A percentile compares a stretch with the other conserved stretches of the same genome.
These are phyloP conservation scores for Lutjanus argentimaculatus DNA, from an alignment of 2,797 vertebrate species.

Conservation along the genomic window DNA sequence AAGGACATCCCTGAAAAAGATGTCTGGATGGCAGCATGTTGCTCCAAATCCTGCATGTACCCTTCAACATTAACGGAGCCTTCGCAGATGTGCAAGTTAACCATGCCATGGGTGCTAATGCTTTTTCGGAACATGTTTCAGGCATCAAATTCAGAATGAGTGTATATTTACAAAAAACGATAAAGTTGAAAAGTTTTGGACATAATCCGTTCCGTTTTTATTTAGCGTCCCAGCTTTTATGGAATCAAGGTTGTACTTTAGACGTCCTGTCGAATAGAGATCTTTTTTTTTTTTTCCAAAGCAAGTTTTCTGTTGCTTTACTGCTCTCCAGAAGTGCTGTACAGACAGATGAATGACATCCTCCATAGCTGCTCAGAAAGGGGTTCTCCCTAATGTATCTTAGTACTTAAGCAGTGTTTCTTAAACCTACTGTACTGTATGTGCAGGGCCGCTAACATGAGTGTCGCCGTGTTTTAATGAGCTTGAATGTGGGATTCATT, in stretches of 20 bases:
- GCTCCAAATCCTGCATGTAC: too few species aligned
- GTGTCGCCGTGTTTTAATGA: slow-evolving; percentile 37
- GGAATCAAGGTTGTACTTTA: slow-evolving; percentile 14
- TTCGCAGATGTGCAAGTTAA: too few species aligned
- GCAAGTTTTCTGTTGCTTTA: slow-evolving; percentile 53
- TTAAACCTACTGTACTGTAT: slow-evolving; percentile 57
- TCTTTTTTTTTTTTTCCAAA: slow-evolving; percentile 21
- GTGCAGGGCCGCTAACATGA: slow-evolving; percentile 56
- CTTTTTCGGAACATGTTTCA: too few species aligned
- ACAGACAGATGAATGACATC: slow-evolving; percentile 80
- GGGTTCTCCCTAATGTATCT: slow-evolving; percentile 69
- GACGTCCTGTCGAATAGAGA: slow-evolving; percentile 34
- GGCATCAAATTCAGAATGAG: too few species aligned
- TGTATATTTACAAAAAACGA: not conserved
- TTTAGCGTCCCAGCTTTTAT: too few species aligned
- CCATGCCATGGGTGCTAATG: too few species aligned
- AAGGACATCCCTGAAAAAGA: too few species aligned
- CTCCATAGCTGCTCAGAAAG: slow-evolving; percentile 75
- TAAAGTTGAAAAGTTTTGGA: too few species aligned
- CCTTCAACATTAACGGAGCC: too few species aligned
- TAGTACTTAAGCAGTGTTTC: slow-evolving; percentile 72
- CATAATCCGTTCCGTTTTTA: slow-evolving; percentile 15
- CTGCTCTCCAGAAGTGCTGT: slow-evolving; percentile 76
- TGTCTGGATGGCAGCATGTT: too few species aligned
- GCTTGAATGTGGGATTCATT: slow-evolving; percentile 24